Conservation (phyloP, 2,888 invertebrate species). For the Cloeon dipterum region DNA sequence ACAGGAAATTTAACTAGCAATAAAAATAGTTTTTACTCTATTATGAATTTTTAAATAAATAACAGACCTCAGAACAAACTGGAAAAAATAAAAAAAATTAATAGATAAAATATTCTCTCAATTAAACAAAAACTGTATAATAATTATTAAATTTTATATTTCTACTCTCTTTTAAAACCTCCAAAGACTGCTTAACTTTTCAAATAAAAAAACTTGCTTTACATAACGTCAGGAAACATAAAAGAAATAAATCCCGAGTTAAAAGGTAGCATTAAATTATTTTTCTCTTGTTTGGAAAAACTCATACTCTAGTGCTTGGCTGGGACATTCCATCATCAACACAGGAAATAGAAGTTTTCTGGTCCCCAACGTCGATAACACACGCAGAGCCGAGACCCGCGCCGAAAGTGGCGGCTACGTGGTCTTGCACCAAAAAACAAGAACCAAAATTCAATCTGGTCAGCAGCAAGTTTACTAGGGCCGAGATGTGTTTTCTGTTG, state of each 20-base stretch:
- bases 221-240: no score
- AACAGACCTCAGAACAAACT: no score
- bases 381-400: slow-evolving; percentile 70
- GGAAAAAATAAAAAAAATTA: no score
- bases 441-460: slow-evolving; percentile 65
- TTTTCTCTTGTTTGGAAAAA: not conserved
- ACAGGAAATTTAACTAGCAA: no score
- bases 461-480: slow-evolving; percentile 56
- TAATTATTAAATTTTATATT: no score
- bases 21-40: no score
- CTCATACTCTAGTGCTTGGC: slow-evolving; percentile 46
- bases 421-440: slow-evolving; percentile 60
- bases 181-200: no score
- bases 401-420: slow-evolving; percentile 67
- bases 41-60: no score
- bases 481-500: slow-evolving; percentile 61
- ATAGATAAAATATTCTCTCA: no score
- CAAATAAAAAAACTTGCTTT: no score
- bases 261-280: not conserved
- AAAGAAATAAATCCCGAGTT: not conserved
- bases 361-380: slow-evolving; percentile 86
- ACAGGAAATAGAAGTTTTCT: slow-evolving; percentile 87
- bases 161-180: no score
- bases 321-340: slow-evolving; percentile 92
- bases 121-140: no score